Conservation (phyloP, 92 coral and sea anemone species). For the Chrysogorgia sp. region DNA sequence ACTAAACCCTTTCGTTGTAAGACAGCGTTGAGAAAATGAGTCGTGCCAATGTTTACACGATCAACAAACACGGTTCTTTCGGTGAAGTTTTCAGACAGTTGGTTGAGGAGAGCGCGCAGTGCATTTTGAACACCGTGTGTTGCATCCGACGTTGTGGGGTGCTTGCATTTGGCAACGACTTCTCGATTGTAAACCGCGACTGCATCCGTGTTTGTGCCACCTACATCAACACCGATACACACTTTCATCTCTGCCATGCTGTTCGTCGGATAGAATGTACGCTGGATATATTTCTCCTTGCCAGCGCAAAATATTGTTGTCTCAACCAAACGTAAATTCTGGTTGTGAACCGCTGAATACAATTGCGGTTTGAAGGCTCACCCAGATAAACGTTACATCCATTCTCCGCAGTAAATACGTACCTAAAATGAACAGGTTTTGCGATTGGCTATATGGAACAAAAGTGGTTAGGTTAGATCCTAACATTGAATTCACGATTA, state of each 20-base stretch:
- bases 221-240: constrained; percentile 91
- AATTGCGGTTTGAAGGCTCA: too few species aligned
- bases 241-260: constrained; percentile 53
- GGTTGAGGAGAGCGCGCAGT: constrained; percentile 60
- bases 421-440: too few species aligned
- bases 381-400: too few species aligned
- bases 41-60: constrained; percentile 91
- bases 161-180: constrained; percentile 72
- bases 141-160: constrained; percentile 77
- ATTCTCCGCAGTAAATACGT: too few species aligned
- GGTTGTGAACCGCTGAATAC: too few species aligned
- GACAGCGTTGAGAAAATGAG: constrained; percentile 95
- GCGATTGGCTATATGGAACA: too few species aligned
- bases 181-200: constrained; percentile 63
- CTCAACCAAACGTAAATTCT: too few species aligned
- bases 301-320: too few species aligned
- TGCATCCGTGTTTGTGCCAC: constrained; percentile 99
- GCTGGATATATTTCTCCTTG: too few species aligned
- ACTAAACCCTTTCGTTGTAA: constrained; percentile 77
- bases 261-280: too few species aligned
- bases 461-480: too few species aligned
- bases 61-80: constrained; percentile 55
- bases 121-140: constrained; percentile 82
- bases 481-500: too few species aligned
- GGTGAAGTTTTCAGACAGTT: constrained; percentile 63